These are phyloP conservation scores for Vanessa cardui DNA, from an alignment of 2,888 invertebrate species.

Conservation along the genomic window DNA sequence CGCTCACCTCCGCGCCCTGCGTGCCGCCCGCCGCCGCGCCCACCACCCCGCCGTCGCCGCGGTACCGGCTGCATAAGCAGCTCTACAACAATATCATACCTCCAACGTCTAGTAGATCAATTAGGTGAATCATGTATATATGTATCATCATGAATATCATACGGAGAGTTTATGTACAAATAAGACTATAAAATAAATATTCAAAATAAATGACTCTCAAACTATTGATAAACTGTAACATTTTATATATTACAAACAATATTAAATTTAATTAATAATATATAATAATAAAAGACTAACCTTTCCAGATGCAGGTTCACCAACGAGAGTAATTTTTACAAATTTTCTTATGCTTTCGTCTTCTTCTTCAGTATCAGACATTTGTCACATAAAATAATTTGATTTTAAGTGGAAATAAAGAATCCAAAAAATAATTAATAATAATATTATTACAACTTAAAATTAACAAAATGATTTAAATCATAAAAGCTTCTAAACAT, in stretches of 20 bases:
- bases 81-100: slow-evolving; percentile 50
- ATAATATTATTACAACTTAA: too few species aligned
- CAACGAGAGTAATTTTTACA: slow-evolving; percentile 90
- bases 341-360: slow-evolving; percentile 83
- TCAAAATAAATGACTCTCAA: too few species aligned
- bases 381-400: slow-evolving; percentile 47
- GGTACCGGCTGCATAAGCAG: slow-evolving; percentile 70
- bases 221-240: too few species aligned
- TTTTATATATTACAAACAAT: neutral
- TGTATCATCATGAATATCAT: too few species aligned
- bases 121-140: too few species aligned
- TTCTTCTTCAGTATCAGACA: slow-evolving; percentile 88
- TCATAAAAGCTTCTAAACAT: neutral
- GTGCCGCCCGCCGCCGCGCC: slow-evolving; percentile 57
- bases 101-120: neutral
- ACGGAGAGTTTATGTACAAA: too few species aligned
- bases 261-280: neutral
- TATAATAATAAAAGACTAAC: slow-evolving; percentile 76
- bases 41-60: slow-evolving; percentile 48
- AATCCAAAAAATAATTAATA: too few species aligned
- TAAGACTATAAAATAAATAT: too few species aligned
- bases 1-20: slow-evolving; percentile 75
- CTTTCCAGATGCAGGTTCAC: slow-evolving; percentile 92
- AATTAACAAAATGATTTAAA: too few species aligned
- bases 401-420: neutral